phyloP scores from a whole-genome alignment of 2,113 vertebrate species.

The Xyrauchen texanus region DNA sequence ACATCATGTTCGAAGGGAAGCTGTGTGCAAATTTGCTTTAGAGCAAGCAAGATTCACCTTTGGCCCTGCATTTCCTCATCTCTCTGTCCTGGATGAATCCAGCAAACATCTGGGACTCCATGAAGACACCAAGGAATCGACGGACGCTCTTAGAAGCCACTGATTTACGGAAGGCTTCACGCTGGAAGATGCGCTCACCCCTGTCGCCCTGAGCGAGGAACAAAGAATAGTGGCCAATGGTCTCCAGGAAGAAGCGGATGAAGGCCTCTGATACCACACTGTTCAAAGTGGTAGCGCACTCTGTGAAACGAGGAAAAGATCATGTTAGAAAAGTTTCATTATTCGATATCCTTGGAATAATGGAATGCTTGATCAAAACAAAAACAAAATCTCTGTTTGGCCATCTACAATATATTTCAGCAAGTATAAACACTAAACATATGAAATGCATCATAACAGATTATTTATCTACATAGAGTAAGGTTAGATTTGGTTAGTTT shows the following conservation, averaged over 20 bases:
- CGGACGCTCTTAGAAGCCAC: constrained; percentile 98
- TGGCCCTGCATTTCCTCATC: constrained; percentile 91
- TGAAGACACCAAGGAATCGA: constrained; percentile 97
- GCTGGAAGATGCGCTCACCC: constrained; percentile 90
- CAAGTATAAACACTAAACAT: not conserved
- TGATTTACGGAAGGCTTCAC: constrained; percentile 96
- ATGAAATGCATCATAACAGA: not conserved
- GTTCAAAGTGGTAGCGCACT: constrained; percentile 92
- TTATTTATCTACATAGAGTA: not conserved
- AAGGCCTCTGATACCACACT: constrained; percentile 97
- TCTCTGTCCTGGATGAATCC: constrained; percentile 98
- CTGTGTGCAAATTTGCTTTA: not conserved
- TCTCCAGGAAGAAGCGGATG: constrained; percentile 98
- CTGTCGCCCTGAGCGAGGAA: constrained; percentile 94
- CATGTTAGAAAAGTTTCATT: not conserved
- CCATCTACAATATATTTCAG: not conserved
- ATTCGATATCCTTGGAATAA: not conserved
- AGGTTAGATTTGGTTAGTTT: not conserved
- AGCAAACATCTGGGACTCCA: constrained; percentile 99
- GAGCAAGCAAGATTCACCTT: constrained; percentile 76
- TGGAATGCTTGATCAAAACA: not conserved
- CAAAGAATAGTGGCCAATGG: constrained; percentile 95
- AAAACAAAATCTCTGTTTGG: no score
- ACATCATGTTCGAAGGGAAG: not conserved
- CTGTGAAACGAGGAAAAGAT: constrained; percentile 69